phyloP scores from a whole-genome alignment of 2,113 vertebrate species.

The Danionella cerebrum region DNA sequence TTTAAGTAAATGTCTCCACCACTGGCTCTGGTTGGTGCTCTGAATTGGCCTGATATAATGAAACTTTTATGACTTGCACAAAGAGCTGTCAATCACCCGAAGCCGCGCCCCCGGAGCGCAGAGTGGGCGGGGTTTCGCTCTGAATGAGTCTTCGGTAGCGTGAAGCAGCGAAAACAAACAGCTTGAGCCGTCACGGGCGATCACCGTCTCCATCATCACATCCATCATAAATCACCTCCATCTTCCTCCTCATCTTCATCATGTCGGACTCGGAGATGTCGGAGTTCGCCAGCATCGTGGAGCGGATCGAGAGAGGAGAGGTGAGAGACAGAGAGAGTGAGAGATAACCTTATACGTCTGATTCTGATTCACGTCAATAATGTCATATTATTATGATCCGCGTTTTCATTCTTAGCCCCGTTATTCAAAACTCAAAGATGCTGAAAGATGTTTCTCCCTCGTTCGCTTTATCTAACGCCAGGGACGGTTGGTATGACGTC shows the following conservation, averaged over 20 bases:
- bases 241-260: constrained; percentile 35
- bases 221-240: constrained; percentile 4
- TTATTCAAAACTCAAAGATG: no score
- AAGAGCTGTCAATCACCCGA: constrained; percentile 41
- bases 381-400: no score
- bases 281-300: constrained; percentile 79
- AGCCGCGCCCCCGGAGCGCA: constrained; percentile 37
- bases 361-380: no score
- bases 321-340: constrained; percentile 52
- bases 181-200: no score
- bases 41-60: no score
- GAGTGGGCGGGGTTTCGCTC: constrained; percentile 60
- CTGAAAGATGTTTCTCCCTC: no score
- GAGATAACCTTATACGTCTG: neutral
- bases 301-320: constrained; percentile 76
- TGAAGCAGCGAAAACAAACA: neutral
- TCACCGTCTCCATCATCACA: neutral
- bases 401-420: no score
- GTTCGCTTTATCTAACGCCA: no score
- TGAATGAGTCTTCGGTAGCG: neutral
- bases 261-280: constrained; percentile 71
- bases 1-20: no score
- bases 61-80: constrained; percentile 27
- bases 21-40: no score
- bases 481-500: no score